Evolutionary conservation across 2,113 vertebrate species (phyloP), one percentile per base, ranked within the genome.

Genomic region (Coryphaenoides rupestris): DNA sequence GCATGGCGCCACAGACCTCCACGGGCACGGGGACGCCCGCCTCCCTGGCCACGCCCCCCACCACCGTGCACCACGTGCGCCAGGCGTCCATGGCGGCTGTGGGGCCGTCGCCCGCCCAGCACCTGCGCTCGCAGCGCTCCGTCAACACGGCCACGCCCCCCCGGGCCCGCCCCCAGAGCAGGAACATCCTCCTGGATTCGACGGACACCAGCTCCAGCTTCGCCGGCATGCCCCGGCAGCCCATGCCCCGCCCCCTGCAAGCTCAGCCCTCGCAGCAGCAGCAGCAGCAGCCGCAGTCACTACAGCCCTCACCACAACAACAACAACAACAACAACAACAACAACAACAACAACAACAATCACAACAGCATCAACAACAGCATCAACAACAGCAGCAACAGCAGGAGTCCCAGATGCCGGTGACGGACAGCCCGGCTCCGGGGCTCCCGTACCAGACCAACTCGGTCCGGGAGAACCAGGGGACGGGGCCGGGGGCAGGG

Each of bases 121-220:
- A 87, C 28, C 73, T 88, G 16, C 91, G 90, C 70, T 90, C 90
- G 7, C 90, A 91, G 79, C 84, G 90, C 52, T 92, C 91, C 21
- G 82, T 91, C 26, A 90, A 90, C 76, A 89, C 91, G 61, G 85
- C 86, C 70, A 90, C 90, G 4, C 94, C 92, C 0, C 91, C 88
- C 50, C 95, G 92, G 63, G 91, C 89, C 1, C 92, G 95, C 17
- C 95, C 95, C 0, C 94, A 94, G 80, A 98, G 95, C 15, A 92
- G 95, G 53, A 98, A 95, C 76, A 89, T 96, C 21, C 88, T 96
- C 10, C 88, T 96, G 40, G 93, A 95, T 58, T 95, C 93, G 0
- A 93, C 93, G 0, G 95, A 98, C 26, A 77, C 90, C 0, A 89
- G 87, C 69, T 95, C 90, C 0, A 89, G 87, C 69, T 95, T 92